These are phyloP conservation scores for Trissoscelio sp. DNA, from an alignment of 2,888 invertebrate genomes.

Conservation along the genomic window DNA sequence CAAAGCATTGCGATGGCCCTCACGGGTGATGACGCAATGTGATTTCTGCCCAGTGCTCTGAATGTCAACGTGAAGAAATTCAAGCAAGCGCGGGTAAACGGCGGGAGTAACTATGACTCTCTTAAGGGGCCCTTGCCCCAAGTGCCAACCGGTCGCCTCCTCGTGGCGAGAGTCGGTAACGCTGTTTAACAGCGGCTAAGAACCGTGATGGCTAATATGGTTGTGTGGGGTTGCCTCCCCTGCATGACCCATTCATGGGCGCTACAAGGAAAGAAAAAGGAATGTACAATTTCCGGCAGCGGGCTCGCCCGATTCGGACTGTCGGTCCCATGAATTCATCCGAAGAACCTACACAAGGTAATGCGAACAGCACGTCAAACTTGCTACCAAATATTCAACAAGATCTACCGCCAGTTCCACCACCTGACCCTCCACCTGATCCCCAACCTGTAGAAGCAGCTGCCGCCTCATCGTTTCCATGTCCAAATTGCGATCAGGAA, in stretches of 20 bases:
- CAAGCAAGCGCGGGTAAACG: conserved; percentile 87
- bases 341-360: not conserved
- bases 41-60: conserved; percentile 89
- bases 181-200: not conserved
- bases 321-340: conserved; percentile 7
- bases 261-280: no score
- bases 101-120: conserved; percentile 84
- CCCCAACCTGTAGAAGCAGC: no score
- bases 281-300: conserved; percentile 8
- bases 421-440: no score
- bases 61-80: conserved; percentile 88
- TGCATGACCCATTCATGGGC: not conserved
- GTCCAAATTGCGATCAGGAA: conserved; percentile 10
- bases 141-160: no score
- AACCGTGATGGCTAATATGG: not conserved
- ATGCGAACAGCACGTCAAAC: no score
- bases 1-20: conserved; percentile 87
- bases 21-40: conserved; percentile 87
- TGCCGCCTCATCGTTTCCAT: conserved; percentile 17
- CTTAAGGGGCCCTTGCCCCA: no score
- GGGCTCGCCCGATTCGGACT: conserved; percentile 17
- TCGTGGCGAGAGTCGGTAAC: no score
- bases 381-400: no score
- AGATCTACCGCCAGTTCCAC: no score
- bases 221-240: conserved; percentile 14